A percentile compares a stretch with the other conserved stretches of the same genome.
Evolutionary conservation across 2,113 vertebrate species (phyloP).

Genomic region (Choloepus hoffmanni): DNA sequence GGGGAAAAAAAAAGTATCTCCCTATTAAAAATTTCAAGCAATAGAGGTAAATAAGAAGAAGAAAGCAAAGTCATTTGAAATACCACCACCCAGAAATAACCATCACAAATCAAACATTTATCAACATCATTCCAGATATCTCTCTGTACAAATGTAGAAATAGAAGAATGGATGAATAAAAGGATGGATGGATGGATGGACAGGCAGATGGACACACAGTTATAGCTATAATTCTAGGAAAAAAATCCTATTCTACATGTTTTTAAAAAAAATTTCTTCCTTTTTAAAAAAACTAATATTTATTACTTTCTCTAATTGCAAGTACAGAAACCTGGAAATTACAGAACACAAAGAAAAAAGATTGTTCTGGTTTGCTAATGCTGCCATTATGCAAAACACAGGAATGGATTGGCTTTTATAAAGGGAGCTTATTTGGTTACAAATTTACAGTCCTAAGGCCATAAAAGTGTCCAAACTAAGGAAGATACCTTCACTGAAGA

Average conservation of each 20-base stretch:
- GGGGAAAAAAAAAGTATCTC: neutral
- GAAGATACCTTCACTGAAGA: no score
- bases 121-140: neutral
- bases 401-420: no score
- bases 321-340: neutral
- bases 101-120: neutral
- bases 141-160: neutral
- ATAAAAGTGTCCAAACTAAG: no score
- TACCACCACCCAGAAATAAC: neutral
- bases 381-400: no score
- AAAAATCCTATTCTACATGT: neutral
- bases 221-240: neutral
- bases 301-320: slow-evolving; percentile 12
- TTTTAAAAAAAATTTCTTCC: slow-evolving; percentile 10
- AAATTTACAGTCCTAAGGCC: no score
- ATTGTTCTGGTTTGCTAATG: neutral
- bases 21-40: neutral
- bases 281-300: neutral
- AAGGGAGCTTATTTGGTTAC: no score
- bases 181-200: neutral
- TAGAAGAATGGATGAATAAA: neutral
- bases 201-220: neutral
- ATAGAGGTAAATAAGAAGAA: neutral
- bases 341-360: neutral
- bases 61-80: slow-evolving; percentile 1